Evolutionary conservation across 2,888 invertebrate genomes (phyloP), one percentile per base, ranked within the genome.

Genomic region (Dysmachus trigonus): DNA sequence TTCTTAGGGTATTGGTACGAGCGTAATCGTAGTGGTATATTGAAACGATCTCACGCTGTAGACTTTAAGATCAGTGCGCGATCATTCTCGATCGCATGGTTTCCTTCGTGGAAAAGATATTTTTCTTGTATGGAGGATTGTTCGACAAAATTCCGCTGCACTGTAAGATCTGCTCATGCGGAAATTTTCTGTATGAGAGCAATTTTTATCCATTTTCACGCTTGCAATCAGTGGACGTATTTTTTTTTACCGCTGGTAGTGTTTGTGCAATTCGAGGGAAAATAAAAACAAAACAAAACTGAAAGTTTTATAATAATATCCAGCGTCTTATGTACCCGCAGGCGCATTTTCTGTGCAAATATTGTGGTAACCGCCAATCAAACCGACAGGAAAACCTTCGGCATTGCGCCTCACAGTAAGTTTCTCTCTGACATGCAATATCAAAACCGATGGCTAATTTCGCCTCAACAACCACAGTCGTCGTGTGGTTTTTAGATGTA

Each of bases 311-410:
- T 41, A 41, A 41, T 41, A 83, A 83, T 83, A 41, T 72, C 41
- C 41, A 72, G 72, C 72, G 71, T 3, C 72, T 83, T 83, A 72
- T 83, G 27, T 83, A 47, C 72, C 81, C 72, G 35, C 83, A 30
- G 83, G 83, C 83, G 18, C 5, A 72, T 71, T 83, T 83, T 72
- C 83, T 83, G 83, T 83, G 72, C 83, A 83, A 83, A 83, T 83
- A 83, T 72, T 83, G 72, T 72, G 38, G 72, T 83, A 72, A 83
- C 83, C 72, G 83, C 83, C 83, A 83, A 83, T 83, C 83, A 83
- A 83, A 72, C 72, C 71, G 72, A 35, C 83, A 83, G 38, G 38
- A 72, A 83, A 83, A 72, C 41, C 62, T 51, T 51, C 79, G n/a
- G 81, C 31, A 81, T 13, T 38, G 83, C 27, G 15, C 83, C 18